These are phyloP conservation scores for Acholoe squamosa DNA, from an alignment of 2,888 invertebrate species.

Conservation along the genomic window DNA sequence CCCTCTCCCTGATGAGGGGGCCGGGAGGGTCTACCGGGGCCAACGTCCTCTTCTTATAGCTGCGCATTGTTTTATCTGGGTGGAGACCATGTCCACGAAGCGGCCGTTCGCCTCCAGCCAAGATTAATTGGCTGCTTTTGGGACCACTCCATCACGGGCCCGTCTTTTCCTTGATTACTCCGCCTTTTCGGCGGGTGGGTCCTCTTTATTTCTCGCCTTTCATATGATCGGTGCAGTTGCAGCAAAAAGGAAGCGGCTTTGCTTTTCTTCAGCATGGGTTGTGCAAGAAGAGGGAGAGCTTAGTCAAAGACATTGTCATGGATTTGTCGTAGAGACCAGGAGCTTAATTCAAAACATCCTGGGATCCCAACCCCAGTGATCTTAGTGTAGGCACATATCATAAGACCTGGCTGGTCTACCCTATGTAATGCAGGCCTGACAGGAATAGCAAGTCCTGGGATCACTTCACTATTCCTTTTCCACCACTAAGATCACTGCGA, in stretches of 20 bases:
- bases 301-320: not conserved
- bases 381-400: too few species aligned
- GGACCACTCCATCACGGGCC: conserved; percentile 13
- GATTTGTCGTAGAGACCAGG: too few species aligned
- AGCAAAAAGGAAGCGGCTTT: conserved; percentile 6
- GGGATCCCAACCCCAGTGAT: too few species aligned
- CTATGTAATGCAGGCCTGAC: too few species aligned
- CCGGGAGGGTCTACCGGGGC: not conserved
- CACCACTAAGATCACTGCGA: too few species aligned
- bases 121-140: not conserved
- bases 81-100: not conserved
- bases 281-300: not conserved
- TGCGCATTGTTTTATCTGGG: conserved; percentile 20
- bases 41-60: conserved; percentile 3
- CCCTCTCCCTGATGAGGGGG: not conserved
- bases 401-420: too few species aligned
- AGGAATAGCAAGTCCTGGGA: too few species aligned
- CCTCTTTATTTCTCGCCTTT: conserved; percentile 3
- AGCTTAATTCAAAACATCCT: too few species aligned
- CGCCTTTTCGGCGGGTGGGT: conserved; percentile 5
- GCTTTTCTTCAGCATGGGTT: not conserved
- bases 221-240: not conserved
- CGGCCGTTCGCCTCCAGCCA: not conserved
- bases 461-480: too few species aligned
- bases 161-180: not conserved